phyloP scores from a whole-genome alignment of 2,797 vertebrate genomes.

The Potorous gilbertii region DNA sequence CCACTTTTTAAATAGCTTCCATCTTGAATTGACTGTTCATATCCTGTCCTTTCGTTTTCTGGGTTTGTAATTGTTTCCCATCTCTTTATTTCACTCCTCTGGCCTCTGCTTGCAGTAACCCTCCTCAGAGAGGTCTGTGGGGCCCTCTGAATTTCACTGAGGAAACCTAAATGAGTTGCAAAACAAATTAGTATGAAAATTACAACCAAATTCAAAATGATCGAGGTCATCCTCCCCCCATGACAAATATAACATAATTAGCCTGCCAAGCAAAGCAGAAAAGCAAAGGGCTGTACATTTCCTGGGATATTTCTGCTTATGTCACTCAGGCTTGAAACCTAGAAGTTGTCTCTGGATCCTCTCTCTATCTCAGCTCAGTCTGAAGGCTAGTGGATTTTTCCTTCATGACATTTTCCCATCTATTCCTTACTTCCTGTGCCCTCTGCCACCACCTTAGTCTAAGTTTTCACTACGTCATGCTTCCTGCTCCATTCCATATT shows the following conservation, averaged over 20 bases:
- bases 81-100: background rate
- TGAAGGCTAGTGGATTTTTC: background rate
- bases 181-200: background rate
- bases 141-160: background rate
- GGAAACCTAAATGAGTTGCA: slow-evolving; percentile 5
- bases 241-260: background rate
- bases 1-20: slow-evolving; percentile 21
- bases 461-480: background rate
- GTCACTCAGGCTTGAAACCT: background rate
- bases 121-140: background rate
- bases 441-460: background rate
- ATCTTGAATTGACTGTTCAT: background rate
- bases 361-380: background rate
- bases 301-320: background rate
- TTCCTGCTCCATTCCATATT: background rate
- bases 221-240: background rate
- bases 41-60: slow-evolving; percentile 1
- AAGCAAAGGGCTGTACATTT: background rate
- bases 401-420: background rate
- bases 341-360: background rate
- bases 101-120: background rate
- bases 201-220: background rate
- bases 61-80: background rate
- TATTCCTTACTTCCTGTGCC: background rate
- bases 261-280: background rate